Conservation (phyloP, 2,113 vertebrate species). For the Poecile atricapillus region DNA sequence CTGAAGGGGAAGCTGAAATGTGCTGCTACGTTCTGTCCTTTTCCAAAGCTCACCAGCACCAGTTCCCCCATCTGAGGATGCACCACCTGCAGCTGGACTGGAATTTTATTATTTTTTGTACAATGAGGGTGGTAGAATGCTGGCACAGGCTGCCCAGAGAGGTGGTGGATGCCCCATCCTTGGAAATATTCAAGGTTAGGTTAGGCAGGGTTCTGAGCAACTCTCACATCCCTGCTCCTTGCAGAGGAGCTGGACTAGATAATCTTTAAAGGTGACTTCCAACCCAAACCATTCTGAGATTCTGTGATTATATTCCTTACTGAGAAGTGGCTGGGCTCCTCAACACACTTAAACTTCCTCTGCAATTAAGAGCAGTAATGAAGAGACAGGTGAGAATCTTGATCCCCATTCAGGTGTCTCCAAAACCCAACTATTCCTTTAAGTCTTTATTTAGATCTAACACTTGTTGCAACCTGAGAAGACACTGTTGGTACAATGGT, state of each 20-base stretch:
- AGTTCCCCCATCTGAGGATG: neutral
- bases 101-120: neutral
- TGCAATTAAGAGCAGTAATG: neutral
- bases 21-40: neutral
- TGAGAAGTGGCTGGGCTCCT: neutral
- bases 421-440: neutral
- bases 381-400: neutral
- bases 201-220: neutral
- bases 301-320: neutral
- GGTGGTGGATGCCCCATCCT: neutral
- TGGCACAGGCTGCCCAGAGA: neutral
- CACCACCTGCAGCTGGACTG: neutral
- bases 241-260: neutral
- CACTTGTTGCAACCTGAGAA: neutral
- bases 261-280: neutral
- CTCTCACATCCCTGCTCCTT: rapidly evolving
- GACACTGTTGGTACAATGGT: neutral
- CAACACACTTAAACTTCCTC: neutral
- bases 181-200: neutral
- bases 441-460: neutral
- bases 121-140: neutral
- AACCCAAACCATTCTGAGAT: neutral
- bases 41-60: neutral
- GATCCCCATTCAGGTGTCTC: neutral
- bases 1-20: neutral